Evolutionary conservation across 2,113 vertebrate species (phyloP).

Genomic region (Lophochroa leadbeateri): DNA sequence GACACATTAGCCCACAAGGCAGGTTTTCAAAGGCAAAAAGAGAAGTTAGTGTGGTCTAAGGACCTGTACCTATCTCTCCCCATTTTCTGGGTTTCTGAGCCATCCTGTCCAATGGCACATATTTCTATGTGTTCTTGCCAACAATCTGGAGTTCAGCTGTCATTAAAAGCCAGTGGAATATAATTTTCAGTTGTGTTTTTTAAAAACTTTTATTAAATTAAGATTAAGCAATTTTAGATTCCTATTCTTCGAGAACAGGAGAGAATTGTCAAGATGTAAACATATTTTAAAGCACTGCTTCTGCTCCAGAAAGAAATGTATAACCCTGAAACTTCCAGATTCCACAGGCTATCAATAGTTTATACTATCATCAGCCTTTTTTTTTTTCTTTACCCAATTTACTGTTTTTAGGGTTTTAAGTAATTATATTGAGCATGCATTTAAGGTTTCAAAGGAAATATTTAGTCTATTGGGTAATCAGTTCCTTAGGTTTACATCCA

Average conservation of each 20-base stretch:
- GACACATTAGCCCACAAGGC: background rate
- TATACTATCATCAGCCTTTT: background rate
- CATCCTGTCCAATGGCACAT: background rate
- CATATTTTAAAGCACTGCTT: background rate
- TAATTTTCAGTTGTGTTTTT: background rate
- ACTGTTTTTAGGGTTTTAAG: background rate
- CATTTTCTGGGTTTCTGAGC: background rate
- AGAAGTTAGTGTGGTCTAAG: background rate
- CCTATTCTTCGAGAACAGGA: background rate
- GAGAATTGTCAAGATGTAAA: background rate
- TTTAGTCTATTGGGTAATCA: conserved; percentile 48
- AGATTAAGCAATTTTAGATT: background rate
- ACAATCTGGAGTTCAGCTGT: background rate
- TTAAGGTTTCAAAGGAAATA: conserved; percentile 51
- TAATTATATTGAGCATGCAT: background rate
- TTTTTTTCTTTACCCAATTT: background rate
- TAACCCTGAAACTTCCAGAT: background rate
- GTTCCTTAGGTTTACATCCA: conserved; percentile 42
- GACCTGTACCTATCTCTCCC: background rate
- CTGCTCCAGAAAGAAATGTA: background rate
- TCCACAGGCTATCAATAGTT: background rate
- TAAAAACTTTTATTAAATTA: background rate
- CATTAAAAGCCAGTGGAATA: background rate
- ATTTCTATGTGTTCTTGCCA: background rate
- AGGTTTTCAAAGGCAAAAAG: conserved; percentile 2